Evolutionary conservation across 2,888 invertebrate genomes (phyloP).

Genomic region (Morpho helenor): DNA sequence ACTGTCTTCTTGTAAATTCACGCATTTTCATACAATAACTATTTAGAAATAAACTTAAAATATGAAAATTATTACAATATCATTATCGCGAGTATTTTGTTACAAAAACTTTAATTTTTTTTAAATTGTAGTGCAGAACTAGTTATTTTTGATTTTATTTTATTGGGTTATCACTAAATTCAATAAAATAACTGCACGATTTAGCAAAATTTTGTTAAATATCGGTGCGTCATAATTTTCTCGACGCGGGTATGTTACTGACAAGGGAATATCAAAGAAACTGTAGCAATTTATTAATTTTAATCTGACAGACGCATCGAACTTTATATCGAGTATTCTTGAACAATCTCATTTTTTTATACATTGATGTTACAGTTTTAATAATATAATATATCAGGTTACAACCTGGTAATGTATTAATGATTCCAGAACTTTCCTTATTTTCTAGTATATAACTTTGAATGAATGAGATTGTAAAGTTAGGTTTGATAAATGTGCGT

Average conservation of each 20-base stretch:
- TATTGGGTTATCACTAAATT: background rate
- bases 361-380: constrained; percentile 13
- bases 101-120: too few relatives aligned
- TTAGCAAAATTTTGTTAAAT: constrained; percentile 1
- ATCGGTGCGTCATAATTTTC: constrained; percentile 30
- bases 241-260: constrained; percentile 34
- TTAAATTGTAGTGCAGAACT: too few relatives aligned
- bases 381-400: background rate
- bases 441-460: background rate
- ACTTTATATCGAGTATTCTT: constrained; percentile 1
- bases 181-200: background rate
- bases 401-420: constrained; percentile 12
- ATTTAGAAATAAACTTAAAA: background rate
- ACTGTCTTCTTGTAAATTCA: constrained; percentile 86
- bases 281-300: constrained; percentile 2
- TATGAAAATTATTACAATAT: too few relatives aligned
- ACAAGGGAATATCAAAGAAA: constrained; percentile 25
- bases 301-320: background rate
- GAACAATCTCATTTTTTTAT: constrained; percentile 1
- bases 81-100: too few relatives aligned
- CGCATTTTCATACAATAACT: constrained; percentile 64
- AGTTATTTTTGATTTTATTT: background rate
- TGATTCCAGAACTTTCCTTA: constrained; percentile 1
- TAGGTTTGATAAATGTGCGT: background rate
- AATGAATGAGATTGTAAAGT: background rate